These are phyloP conservation scores for Eucera pruinosa DNA, from an alignment of 2,888 invertebrate genomes.

Conservation along the genomic window DNA sequence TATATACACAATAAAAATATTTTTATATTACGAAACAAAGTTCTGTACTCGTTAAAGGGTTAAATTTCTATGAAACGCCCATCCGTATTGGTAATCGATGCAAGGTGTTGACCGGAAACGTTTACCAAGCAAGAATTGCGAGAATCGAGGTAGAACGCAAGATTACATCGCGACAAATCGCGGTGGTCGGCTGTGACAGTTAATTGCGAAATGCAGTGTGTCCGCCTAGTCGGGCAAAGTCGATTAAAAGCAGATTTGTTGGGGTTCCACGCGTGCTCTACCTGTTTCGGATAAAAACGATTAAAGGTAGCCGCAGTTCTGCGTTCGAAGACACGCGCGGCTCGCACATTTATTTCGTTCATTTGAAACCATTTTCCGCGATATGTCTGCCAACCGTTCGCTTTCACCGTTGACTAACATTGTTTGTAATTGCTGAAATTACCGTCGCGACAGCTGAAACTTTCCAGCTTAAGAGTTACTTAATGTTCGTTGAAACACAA, in stretches of 20 bases:
- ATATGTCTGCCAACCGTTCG: conserved; percentile 26
- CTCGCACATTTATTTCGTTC: conserved; percentile 49
- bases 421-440: conserved; percentile 60
- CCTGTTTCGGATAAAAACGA: conserved; percentile 55
- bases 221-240: conserved; percentile 35
- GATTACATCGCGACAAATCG: conserved; percentile 65
- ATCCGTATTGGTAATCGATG: conserved; percentile 10
- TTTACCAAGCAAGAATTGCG: conserved; percentile 49
- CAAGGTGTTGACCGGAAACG: background rate
- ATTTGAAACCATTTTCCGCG: conserved; percentile 30
- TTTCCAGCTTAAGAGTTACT: conserved; percentile 40
- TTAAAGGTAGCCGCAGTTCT: conserved; percentile 50
- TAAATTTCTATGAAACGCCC: conserved; percentile 11
- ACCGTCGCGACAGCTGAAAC: conserved; percentile 11
- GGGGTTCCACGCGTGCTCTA: conserved; percentile 52
- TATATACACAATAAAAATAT: too few relatives aligned
- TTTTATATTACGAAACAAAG: background rate
- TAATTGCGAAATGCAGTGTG: conserved; percentile 54
- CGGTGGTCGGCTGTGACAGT: conserved; percentile 45
- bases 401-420: conserved; percentile 61
- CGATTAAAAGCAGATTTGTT: conserved; percentile 67
- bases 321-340: conserved; percentile 42
- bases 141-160: conserved; percentile 44
- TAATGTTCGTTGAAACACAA: conserved; percentile 18
- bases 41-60: background rate